Percentiles rank a stretch among this genome's conserved stretches.
Conservation (phyloP, 2,888 invertebrate species). For the Drosophila dives region DNA sequence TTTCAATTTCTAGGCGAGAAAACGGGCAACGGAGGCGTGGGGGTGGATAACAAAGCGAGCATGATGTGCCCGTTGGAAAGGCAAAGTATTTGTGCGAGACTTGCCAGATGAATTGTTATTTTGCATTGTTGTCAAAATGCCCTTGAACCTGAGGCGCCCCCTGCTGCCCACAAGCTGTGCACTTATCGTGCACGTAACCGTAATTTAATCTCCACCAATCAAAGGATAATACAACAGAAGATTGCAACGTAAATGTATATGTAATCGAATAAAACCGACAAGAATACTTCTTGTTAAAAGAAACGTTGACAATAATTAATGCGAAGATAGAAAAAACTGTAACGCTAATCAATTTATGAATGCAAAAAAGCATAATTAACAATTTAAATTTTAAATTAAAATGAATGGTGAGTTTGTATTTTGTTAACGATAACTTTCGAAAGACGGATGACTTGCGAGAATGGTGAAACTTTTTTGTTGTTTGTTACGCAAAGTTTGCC, state of each 20-base stretch:
- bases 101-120: conserved; percentile 39
- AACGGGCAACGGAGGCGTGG: background rate
- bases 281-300: background rate
- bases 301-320: background rate
- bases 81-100: conserved; percentile 30
- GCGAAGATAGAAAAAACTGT: conserved; percentile 3
- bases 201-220: conserved; percentile 65
- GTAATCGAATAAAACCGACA: conserved; percentile 2
- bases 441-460: background rate
- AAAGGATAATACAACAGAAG: conserved; percentile 72
- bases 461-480: background rate
- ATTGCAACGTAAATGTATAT: conserved; percentile 23
- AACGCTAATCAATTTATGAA: background rate
- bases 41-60: conserved; percentile 34
- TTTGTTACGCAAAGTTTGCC: background rate
- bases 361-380: background rate
- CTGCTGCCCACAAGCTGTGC: conserved; percentile 11
- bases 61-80: conserved; percentile 31
- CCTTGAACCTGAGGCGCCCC: conserved; percentile 81
- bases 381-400: background rate
- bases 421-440: background rate
- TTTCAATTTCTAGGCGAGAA: conserved; percentile 62
- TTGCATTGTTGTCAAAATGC: conserved; percentile 65
- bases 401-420: conserved; percentile 1
- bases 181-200: conserved; percentile 21